Evolutionary conservation across 1,140 invertebrate species (phyloP).

Genomic region (Caerostris extrusa): DNA sequence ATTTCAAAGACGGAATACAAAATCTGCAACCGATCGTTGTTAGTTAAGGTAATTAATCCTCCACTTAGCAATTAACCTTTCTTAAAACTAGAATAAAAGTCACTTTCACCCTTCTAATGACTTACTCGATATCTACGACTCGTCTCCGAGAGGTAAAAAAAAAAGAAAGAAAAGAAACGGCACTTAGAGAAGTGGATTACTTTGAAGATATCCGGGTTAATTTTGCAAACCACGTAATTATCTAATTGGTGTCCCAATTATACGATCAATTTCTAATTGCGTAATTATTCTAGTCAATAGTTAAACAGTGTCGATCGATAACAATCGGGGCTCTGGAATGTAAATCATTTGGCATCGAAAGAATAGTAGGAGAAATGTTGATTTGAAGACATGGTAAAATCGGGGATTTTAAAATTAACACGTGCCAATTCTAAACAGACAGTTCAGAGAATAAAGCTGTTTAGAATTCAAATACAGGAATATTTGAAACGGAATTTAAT

Average conservation of each 20-base stretch:
- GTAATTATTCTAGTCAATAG: not conserved
- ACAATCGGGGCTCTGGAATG: not conserved
- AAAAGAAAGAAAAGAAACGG: not conserved
- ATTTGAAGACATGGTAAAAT: not conserved
- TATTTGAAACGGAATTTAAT: too few species aligned
- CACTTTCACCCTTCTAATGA: not conserved
- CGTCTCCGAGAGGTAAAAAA: not conserved
- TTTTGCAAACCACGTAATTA: not conserved
- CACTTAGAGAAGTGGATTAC: not conserved
- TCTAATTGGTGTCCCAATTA: slow-evolving; percentile 4
- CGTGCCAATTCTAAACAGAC: too few species aligned
- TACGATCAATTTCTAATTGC: not conserved
- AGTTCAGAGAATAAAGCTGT: too few species aligned
- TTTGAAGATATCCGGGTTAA: not conserved
- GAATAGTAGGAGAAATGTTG: not conserved
- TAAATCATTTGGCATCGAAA: not conserved
- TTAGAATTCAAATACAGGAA: too few species aligned
- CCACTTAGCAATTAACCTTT: slow-evolving; percentile 1
- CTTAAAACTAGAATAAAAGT: not conserved
- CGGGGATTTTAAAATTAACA: too few species aligned
- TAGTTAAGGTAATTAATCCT: slow-evolving; percentile 13
- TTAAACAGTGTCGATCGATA: not conserved
- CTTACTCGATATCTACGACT: not conserved
- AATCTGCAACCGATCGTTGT: not conserved
- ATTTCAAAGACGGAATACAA: not conserved